A percentile compares a stretch with the other conserved stretches of the same genome.
Evolutionary conservation across 2,797 vertebrate species (phyloP).

Genomic region (Enteromius treurensis): DNA sequence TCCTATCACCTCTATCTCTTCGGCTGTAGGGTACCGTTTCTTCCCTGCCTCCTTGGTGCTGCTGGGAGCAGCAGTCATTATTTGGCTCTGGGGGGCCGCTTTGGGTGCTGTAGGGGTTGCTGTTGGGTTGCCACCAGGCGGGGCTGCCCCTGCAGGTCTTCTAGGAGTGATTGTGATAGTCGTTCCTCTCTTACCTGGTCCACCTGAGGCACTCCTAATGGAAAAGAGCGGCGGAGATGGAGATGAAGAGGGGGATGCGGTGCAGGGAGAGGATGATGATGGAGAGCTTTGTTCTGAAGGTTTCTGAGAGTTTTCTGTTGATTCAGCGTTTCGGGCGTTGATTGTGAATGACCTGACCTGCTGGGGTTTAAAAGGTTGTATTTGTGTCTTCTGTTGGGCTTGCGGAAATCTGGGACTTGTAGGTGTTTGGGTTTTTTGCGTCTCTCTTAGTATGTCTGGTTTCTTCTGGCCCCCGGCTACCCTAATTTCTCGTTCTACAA

Average conservation of each 20-base stretch:
- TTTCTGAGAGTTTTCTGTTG: constrained; percentile 64
- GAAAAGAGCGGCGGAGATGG: constrained; percentile 64
- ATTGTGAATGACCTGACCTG: constrained; percentile 60
- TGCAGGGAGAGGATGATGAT: constrained; percentile 64
- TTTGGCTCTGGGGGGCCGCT: constrained; percentile 38
- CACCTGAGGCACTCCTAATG: constrained; percentile 75
- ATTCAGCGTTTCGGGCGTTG: constrained; percentile 58
- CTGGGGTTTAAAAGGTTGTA: constrained; percentile 57
- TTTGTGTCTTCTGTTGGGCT: constrained; percentile 51
- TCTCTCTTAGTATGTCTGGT: constrained; percentile 54
- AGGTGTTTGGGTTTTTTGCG: constrained; percentile 44
- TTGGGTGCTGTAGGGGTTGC: constrained; percentile 30
- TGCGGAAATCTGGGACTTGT: constrained; percentile 47
- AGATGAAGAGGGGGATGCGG: constrained; percentile 60
- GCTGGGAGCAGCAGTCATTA: constrained; percentile 35
- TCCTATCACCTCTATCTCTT: constrained; percentile 91
- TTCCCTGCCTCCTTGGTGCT: constrained; percentile 65
- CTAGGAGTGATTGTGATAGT: constrained; percentile 89
- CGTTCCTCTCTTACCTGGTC: constrained; percentile 80
- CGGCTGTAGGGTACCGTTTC: constrained; percentile 88
- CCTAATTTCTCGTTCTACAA: constrained; percentile 58
- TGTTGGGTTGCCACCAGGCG: not conserved
- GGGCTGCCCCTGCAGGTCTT: constrained; percentile 54
- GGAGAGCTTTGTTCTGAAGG: constrained; percentile 57
- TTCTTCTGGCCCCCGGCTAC: constrained; percentile 53